Conservation (phyloP, 2,113 vertebrate genomes). For the Rhabdornis inornatus region DNA sequence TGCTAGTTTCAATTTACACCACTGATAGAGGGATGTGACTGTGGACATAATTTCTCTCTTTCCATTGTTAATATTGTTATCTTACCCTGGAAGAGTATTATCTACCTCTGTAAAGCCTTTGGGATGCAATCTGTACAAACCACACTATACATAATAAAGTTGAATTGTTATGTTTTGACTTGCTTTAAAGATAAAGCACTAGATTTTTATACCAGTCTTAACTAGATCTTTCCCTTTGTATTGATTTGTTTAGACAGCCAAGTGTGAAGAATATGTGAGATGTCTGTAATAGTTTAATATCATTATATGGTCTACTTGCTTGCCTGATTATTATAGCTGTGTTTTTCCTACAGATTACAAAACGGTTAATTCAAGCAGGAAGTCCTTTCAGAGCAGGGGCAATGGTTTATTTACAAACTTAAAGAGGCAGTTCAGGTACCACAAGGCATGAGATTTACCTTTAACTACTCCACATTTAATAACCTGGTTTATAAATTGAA, state of each 20-base stretch:
- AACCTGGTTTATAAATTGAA: not conserved
- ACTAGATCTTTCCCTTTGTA: not conserved
- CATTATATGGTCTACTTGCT: not conserved
- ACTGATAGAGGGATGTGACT: not conserved
- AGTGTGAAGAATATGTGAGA: not conserved
- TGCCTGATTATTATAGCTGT: not conserved
- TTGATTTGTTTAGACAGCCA: conserved; percentile 39
- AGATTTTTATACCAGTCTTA: conserved; percentile 6
- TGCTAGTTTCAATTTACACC: not conserved
- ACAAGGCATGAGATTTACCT: not conserved
- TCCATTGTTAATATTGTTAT: not conserved
- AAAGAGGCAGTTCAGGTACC: not conserved
- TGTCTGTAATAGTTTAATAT: not conserved
- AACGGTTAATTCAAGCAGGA: not conserved
- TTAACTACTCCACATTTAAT: not conserved
- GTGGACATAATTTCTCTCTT: not conserved
- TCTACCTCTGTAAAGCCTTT: not conserved
- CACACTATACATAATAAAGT: not conserved
- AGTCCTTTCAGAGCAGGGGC: not conserved
- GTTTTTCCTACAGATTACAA: not conserved
- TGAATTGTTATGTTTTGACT: conserved; percentile 19
- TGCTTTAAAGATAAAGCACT: conserved; percentile 9
- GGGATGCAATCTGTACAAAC: not conserved
- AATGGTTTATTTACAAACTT: not conserved
- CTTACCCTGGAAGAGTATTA: not conserved